These are phyloP conservation scores for Mareca penelope DNA, from an alignment of 2,797 vertebrate species.

Conservation along the genomic window DNA sequence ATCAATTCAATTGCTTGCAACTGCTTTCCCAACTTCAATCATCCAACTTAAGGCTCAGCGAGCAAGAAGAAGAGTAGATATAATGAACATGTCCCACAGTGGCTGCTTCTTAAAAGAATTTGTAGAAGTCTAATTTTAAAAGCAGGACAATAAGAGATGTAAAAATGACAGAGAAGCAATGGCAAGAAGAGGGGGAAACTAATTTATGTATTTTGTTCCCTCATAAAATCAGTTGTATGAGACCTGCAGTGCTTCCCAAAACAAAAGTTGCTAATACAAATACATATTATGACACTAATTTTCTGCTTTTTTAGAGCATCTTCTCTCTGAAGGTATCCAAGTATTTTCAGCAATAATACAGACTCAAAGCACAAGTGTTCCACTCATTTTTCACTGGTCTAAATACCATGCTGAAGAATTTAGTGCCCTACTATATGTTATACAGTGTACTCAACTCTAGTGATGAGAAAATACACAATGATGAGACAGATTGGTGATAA, in stretches of 20 bases:
- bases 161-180: background rate
- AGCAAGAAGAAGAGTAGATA: background rate
- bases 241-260: conserved; percentile 20
- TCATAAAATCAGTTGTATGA: background rate
- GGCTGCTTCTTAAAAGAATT: background rate
- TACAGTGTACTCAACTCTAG: background rate
- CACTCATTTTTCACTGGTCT: background rate
- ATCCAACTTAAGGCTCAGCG: background rate
- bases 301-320: background rate
- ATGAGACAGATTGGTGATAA: background rate
- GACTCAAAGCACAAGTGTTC: background rate
- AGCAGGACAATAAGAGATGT: background rate
- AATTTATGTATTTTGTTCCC: background rate
- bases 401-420: background rate
- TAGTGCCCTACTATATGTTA: background rate
- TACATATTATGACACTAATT: background rate
- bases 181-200: background rate
- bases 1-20: conserved; percentile 45
- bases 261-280: background rate
- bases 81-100: background rate
- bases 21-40: background rate
- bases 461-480: background rate
- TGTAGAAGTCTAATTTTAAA: conserved; percentile 44
- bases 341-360: background rate
- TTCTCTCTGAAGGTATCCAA: background rate